Base-by-base conservation (phyloP, 2,888 invertebrate species). In the Stenodema calcarata region DNA sequence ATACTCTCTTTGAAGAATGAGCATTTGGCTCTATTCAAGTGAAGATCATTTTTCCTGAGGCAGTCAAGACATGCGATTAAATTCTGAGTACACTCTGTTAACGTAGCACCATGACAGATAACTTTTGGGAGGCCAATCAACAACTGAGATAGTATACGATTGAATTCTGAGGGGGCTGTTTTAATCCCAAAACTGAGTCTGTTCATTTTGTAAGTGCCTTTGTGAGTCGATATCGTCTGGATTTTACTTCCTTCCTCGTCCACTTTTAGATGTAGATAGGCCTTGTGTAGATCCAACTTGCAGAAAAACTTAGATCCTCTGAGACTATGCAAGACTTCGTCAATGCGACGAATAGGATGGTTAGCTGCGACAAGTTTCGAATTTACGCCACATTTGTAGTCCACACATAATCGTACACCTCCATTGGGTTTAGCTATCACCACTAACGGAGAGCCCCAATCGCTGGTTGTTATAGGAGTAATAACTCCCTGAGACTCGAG, bases 101-200 rank as follows among this genome's bases (percentile, higher is more conserved):
- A 28, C 0, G 50, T 28, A 42, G 47, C 16, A 12, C 87, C 82
- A 35, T 87, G 82, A n/a, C 75, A 81, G n/a, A 87, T 82, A 23
- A 35, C 28, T 35, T 84, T 78, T 6, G 54, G 42, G 1, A 84
- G n/a, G 7, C 86, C 88, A 84, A 85, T 88, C 79, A 87, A 89
- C 0, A 82, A 27, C 35, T 88, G 87, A 4, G 62, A 35, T 4
- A 88, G 44, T 28, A 88, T 82, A 50, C 88, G 18, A 54, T 88
- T 89, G 73, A 89, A 89, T 70, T 88, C 87, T 16, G 70, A 50
- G 14, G 88, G 89, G 12, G 87, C 88, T 16, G 88, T 88, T 86
- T 88, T 89, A 23, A 88, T 88, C 18, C 84, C 79, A 80, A 87
- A 88, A 44, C 44, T 82, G 62, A 84, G 83, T 30, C 75, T 54